Conservation (phyloP, 2,797 vertebrate species). For the Molothrus aeneus region DNA sequence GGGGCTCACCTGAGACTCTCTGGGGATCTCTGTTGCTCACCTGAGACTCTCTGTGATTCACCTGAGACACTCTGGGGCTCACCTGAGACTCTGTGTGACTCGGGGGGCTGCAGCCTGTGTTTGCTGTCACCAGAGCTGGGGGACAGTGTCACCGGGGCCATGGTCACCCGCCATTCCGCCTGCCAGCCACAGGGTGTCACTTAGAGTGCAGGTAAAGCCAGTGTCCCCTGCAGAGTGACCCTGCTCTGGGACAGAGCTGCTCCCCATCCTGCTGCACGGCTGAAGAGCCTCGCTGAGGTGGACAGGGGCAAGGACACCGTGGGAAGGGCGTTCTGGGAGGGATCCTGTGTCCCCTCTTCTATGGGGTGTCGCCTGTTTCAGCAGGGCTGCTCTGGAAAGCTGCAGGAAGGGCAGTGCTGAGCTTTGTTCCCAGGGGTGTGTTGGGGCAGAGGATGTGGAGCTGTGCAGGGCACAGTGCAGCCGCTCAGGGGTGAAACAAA, state of each 20-base stretch:
- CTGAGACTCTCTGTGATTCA: too few species aligned
- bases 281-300: background rate
- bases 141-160: background rate
- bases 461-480: background rate
- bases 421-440: background rate
- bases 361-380: background rate
- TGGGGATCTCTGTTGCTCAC: rapidly evolving
- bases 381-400: background rate
- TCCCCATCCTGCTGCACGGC: background rate
- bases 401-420: background rate
- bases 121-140: background rate
- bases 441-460: background rate
- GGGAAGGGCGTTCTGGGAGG: background rate
- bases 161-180: slow-evolving; percentile 5
- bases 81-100: rapidly evolving
- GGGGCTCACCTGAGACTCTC: too few species aligned
- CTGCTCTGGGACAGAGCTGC: background rate
- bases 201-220: slow-evolving; percentile 39
- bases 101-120: background rate
- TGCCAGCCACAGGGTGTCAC: slow-evolving; percentile 67
- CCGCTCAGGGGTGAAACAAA: background rate
- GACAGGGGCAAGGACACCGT: background rate
- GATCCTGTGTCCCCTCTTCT: background rate
- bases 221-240: background rate
- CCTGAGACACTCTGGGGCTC: rapidly evolving